Evolutionary conservation across 2,888 invertebrate species (phyloP).

Genomic region (Ecdyonurus torrentis): DNA sequence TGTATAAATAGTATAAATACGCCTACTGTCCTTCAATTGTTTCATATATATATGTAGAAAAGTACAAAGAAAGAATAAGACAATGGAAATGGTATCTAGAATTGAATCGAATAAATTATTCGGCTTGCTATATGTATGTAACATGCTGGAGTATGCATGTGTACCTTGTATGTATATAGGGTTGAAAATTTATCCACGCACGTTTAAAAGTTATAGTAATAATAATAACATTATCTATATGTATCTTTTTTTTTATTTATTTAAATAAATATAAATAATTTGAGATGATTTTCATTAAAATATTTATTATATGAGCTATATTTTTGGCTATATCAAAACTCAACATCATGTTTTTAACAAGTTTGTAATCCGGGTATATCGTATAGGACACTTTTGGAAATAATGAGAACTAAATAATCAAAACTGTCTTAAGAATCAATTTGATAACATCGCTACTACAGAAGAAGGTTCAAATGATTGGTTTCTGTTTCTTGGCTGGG

Average conservation of each 20-base stretch:
- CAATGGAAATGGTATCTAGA: neutral
- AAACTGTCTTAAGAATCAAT: no score
- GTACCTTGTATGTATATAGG: neutral
- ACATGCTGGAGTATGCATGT: neutral
- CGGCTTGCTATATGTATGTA: neutral
- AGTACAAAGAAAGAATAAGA: neutral
- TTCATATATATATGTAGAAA: neutral
- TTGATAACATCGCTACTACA: no score
- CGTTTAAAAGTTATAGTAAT: no score
- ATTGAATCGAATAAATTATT: neutral
- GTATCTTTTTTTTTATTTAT: neutral
- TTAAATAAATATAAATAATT: neutral
- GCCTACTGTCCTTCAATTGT: neutral
- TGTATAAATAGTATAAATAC: neutral
- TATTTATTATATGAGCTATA: neutral
- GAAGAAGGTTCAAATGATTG: no score
- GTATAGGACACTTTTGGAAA: no score
- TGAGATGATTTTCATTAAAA: neutral
- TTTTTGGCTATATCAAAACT: neutral
- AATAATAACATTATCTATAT: no score
- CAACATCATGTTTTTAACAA: no score
- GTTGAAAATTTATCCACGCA: neutral
- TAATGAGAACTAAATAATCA: no score
- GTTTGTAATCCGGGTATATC: no score
- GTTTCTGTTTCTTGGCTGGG: no score